Evolutionary conservation across 2,888 invertebrate genomes (phyloP).

Genomic region (Drosophila vallismaia): DNA sequence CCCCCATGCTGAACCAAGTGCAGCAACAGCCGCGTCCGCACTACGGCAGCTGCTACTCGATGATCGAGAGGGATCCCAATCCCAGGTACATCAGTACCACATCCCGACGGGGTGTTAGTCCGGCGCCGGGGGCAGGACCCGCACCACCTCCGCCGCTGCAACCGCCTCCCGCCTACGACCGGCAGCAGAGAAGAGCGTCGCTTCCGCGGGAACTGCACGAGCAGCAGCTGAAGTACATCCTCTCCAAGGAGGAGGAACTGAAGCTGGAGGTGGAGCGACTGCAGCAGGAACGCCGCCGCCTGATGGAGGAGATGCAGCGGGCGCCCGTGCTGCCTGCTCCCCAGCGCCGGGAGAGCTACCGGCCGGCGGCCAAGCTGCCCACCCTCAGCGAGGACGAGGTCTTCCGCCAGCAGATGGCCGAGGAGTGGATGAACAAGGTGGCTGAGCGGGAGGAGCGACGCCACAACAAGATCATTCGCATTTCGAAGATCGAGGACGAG

Average conservation of each 20-base stretch:
- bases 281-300: constrained; percentile 85
- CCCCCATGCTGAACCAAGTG: constrained; percentile 75
- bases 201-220: constrained; percentile 87
- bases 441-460: constrained; percentile 91
- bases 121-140: constrained; percentile 59
- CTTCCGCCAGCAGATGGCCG: constrained; percentile 92
- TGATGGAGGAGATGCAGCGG: constrained; percentile 81
- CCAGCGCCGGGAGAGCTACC: constrained; percentile 74
- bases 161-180: constrained; percentile 66
- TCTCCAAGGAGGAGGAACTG: constrained; percentile 88
- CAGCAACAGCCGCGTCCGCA: constrained; percentile 73
- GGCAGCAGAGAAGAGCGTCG: constrained; percentile 84
- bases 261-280: constrained; percentile 87
- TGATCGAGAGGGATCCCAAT: constrained; percentile 83
- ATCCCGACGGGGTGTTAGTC: constrained; percentile 74
- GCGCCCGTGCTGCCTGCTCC: constrained; percentile 64
- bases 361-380: constrained; percentile 81
- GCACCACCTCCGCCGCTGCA: constrained; percentile 4
- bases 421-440: constrained; percentile 92
- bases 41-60: constrained; percentile 81
- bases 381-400: constrained; percentile 89
- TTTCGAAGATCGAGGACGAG: constrained; percentile 86
- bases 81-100: constrained; percentile 81
- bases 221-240: constrained; percentile 87
- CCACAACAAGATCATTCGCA: constrained; percentile 91